Percentiles rank a stretch among this genome's conserved stretches.
These are phyloP conservation scores for Seriola rivoliana DNA, from an alignment of 2,113 vertebrate species.

Conservation along the genomic window DNA sequence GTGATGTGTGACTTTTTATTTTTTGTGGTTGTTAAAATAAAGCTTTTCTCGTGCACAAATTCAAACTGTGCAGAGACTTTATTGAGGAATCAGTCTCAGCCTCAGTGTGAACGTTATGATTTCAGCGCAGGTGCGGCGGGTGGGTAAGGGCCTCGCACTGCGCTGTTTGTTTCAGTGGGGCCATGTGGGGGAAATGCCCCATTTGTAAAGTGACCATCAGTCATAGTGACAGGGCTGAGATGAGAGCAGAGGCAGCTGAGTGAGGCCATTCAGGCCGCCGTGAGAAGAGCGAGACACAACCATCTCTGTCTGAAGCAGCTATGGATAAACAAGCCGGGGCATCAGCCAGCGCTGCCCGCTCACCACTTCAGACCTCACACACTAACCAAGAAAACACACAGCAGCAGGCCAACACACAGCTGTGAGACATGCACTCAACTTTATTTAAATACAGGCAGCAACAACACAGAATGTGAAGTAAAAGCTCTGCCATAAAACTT, in stretches of 20 bases:
- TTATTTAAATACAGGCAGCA: conserved; percentile 15
- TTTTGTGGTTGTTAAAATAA: neutral
- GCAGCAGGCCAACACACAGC: conserved; percentile 22
- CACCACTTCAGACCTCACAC: conserved; percentile 82
- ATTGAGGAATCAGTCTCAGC: neutral
- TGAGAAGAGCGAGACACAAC: conserved; percentile 60
- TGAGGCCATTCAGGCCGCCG: conserved; percentile 56
- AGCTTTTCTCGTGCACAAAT: neutral
- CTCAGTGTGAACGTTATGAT: neutral
- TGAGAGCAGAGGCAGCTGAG: conserved; percentile 45
- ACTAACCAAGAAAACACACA: conserved; percentile 55
- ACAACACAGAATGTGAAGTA: neutral
- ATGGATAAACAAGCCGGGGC: conserved; percentile 71
- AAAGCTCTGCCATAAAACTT: too few species aligned
- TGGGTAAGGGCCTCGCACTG: conserved; percentile 10
- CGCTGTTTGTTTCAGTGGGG: conserved; percentile 44
- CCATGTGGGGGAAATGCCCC: conserved; percentile 60
- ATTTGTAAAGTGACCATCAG: conserved; percentile 78
- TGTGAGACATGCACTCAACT: neutral
- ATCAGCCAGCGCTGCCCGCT: conserved; percentile 58
- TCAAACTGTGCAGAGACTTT: neutral
- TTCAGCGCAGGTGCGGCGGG: conserved; percentile 61
- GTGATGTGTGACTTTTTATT: neutral
- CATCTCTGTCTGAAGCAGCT: conserved; percentile 70
- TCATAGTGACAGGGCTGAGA: conserved; percentile 71